A percentile compares a stretch with the other conserved stretches of the same genome.
phyloP scores from a whole-genome alignment of 2,888 invertebrate genomes.

The Phyllotreta cruciferae region DNA sequence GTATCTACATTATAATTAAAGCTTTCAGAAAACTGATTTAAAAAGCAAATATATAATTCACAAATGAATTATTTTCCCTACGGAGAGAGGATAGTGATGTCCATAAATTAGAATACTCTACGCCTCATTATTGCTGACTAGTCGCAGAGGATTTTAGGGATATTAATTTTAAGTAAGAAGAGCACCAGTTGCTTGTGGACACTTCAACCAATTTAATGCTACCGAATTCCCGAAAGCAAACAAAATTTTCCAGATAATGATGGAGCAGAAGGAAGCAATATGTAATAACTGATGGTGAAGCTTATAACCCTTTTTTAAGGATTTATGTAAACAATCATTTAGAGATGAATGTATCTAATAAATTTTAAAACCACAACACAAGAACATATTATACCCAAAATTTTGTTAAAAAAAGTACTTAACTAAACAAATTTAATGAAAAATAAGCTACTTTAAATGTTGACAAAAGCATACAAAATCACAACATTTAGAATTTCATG shows the following conservation, averaged over 20 bases:
- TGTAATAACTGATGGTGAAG: background rate
- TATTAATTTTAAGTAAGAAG: constrained; percentile 13
- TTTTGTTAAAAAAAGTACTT: too few species aligned
- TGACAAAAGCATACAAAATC: constrained; percentile 10
- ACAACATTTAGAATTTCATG: constrained; percentile 16
- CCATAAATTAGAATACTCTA: constrained; percentile 5
- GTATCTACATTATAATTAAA: too few species aligned
- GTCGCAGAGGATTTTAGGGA: constrained; percentile 1
- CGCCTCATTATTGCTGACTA: constrained; percentile 3
- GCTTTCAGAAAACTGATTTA: too few species aligned
- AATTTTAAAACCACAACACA: too few species aligned
- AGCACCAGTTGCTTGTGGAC: constrained; percentile 5
- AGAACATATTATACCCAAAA: too few species aligned
- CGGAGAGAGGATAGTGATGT: background rate
- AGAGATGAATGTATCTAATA: too few species aligned
- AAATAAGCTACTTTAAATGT: background rate
- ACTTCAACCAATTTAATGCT: constrained; percentile 6
- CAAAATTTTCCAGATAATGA: constrained; percentile 7
- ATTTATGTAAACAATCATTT: too few species aligned
- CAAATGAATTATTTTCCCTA: too few species aligned
- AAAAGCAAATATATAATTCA: too few species aligned
- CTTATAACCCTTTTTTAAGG: background rate
- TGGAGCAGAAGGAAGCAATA: background rate
- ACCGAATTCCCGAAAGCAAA: constrained; percentile 3
- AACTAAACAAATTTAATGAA: too few species aligned